A percentile compares a stretch with the other conserved stretches of the same genome.
Conservation (phyloP, 2,797 vertebrate species). For the Paratrypauchen microcephalus region DNA sequence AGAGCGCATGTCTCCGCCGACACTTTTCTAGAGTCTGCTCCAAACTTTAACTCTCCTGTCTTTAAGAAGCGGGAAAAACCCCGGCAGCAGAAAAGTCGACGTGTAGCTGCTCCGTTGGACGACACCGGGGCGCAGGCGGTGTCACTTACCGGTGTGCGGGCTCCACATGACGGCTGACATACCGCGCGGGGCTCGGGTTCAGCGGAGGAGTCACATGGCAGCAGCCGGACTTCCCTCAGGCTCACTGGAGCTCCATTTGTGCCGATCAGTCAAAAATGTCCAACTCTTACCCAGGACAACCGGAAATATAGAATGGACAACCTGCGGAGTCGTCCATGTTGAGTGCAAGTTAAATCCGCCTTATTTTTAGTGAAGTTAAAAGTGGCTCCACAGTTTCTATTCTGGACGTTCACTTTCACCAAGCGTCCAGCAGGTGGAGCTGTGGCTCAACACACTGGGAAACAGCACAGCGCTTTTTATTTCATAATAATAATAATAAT, state of each 20-base stretch:
- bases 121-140: constrained; percentile 10
- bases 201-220: constrained; percentile 51
- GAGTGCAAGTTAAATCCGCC: too few relatives aligned
- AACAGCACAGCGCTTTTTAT: not conserved
- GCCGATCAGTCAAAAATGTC: not conserved
- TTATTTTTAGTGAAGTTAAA: too few relatives aligned
- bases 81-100: not conserved
- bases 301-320: not conserved
- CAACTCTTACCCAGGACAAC: not conserved
- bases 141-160: constrained; percentile 30
- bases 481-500: too few relatives aligned
- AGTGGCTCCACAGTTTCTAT: not conserved
- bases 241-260: not conserved
- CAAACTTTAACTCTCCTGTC: not conserved
- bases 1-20: constrained; percentile 73
- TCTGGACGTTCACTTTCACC: not conserved
- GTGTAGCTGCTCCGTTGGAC: constrained; percentile 44
- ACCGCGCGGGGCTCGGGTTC: constrained; percentile 28
- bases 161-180: constrained; percentile 40
- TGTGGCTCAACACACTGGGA: not conserved
- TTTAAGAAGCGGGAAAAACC: constrained; percentile 12
- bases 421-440: not conserved
- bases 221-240: constrained; percentile 16
- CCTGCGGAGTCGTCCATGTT: not conserved
- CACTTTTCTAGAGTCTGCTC: not conserved